phyloP scores from a whole-genome alignment of 2,113 vertebrate genomes.

The Poicephalus gulielmi region DNA sequence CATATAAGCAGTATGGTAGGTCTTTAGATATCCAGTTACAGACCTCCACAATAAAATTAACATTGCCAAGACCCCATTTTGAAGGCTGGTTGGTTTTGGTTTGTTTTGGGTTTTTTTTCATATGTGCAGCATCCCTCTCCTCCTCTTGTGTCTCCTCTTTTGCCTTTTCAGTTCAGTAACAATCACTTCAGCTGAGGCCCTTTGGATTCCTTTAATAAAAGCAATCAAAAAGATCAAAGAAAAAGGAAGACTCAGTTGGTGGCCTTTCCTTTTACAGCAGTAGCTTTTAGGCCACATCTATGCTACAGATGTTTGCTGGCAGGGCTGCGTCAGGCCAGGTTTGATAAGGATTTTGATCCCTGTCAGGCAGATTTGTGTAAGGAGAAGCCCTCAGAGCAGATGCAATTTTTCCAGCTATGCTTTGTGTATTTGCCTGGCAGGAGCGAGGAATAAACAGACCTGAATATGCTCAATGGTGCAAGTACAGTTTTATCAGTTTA shows the following conservation, averaged over 20 bases:
- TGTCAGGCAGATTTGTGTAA: not conserved
- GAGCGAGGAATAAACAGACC: not conserved
- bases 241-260: conserved; percentile 20
- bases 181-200: not conserved
- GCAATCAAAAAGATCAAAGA: conserved; percentile 25
- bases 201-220: conserved; percentile 32
- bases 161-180: not conserved
- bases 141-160: not conserved
- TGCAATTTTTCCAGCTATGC: not conserved
- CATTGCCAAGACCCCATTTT: not conserved
- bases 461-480: not conserved
- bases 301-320: conserved; percentile 39
- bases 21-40: not conserved
- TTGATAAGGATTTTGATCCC: conserved; percentile 28
- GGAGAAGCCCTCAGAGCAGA: not conserved
- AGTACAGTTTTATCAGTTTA: not conserved
- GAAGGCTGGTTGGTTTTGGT: not conserved
- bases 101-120: too few species aligned
- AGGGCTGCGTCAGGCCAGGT: not conserved
- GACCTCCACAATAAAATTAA: not conserved
- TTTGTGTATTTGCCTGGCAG: not conserved
- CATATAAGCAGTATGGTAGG: not conserved
- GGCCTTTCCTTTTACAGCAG: conserved; percentile 29
- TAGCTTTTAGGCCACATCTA: not conserved
- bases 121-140: not conserved